These are phyloP conservation scores for Alcedo quadribrachys DNA, from an alignment of 2,797 vertebrate species.

Conservation along the genomic window DNA sequence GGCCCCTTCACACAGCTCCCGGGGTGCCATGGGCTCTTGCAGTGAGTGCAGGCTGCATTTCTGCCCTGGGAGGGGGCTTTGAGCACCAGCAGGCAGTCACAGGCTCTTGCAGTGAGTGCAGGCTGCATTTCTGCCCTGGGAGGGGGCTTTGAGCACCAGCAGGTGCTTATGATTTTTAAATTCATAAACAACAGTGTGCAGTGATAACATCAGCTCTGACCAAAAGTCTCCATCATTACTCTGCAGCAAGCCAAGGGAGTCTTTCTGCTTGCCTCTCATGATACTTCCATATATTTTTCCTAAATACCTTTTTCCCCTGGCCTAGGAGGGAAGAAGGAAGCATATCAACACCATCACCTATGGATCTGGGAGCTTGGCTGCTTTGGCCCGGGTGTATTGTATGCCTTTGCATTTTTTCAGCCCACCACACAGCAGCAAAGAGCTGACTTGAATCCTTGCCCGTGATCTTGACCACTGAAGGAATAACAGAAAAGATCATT, in stretches of 20 bases:
- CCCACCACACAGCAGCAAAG: background rate
- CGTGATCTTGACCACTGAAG: background rate
- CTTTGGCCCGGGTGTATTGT: background rate
- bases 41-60: slow-evolving; percentile 20
- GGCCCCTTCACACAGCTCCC: background rate
- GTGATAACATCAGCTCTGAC: background rate
- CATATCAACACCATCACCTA: background rate
- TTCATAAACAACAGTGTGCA: background rate
- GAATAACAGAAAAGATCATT: background rate
- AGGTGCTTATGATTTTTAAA: background rate
- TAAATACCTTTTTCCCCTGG: background rate
- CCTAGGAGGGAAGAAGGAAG: background rate
- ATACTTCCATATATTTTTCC: background rate
- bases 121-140: slow-evolving; percentile 37
- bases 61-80: slow-evolving; percentile 19
- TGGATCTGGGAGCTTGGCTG: background rate
- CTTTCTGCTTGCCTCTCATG: background rate
- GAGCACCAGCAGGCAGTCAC: background rate
- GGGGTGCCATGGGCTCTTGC: slow-evolving; percentile 14
- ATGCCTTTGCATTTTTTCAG: background rate
- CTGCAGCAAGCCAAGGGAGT: background rate
- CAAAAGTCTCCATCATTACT: background rate
- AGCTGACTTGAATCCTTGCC: background rate
- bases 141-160: background rate
- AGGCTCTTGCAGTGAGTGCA: slow-evolving; percentile 21